phyloP scores from a whole-genome alignment of 1,140 invertebrate genomes.

The Copidosoma floridanum region DNA sequence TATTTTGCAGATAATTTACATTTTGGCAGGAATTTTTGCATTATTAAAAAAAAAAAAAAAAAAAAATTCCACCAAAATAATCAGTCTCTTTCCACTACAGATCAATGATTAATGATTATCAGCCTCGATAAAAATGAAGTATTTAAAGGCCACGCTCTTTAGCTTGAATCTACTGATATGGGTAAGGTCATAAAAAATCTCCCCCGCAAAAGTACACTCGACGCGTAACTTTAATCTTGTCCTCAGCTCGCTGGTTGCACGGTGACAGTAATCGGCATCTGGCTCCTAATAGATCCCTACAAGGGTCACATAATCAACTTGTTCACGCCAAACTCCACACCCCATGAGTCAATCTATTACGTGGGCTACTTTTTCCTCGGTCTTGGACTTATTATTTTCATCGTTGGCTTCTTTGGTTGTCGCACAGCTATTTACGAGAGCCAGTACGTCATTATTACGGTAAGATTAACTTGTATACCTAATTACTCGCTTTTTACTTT shows the following conservation, averaged over 20 bases:
- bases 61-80: too few relatives aligned
- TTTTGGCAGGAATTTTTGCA: too few relatives aligned
- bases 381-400: slow-evolving; percentile 54
- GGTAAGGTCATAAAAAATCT: slow-evolving; percentile 44
- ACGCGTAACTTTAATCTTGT: neutral
- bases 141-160: slow-evolving; percentile 56
- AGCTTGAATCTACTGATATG: slow-evolving; percentile 60
- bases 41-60: too few relatives aligned
- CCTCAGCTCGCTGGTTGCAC: slow-evolving; percentile 55
- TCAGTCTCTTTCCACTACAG: too few relatives aligned
- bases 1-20: too few relatives aligned
- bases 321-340: slow-evolving; percentile 45
- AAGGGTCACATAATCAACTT: slow-evolving; percentile 56
- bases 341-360: slow-evolving; percentile 52
- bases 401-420: slow-evolving; percentile 59
- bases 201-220: too few relatives aligned
- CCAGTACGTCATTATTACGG: slow-evolving; percentile 56
- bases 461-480: slow-evolving; percentile 42
- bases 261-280: slow-evolving; percentile 55
- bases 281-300: slow-evolving; percentile 55
- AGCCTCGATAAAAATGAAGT: slow-evolving; percentile 47
- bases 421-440: slow-evolving; percentile 55
- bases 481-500: too few relatives aligned
- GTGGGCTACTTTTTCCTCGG: slow-evolving; percentile 55
- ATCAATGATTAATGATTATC: slow-evolving; percentile 38